phyloP scores from a whole-genome alignment of 2,888 invertebrate species.

The Disparrhopalites patrizii region DNA sequence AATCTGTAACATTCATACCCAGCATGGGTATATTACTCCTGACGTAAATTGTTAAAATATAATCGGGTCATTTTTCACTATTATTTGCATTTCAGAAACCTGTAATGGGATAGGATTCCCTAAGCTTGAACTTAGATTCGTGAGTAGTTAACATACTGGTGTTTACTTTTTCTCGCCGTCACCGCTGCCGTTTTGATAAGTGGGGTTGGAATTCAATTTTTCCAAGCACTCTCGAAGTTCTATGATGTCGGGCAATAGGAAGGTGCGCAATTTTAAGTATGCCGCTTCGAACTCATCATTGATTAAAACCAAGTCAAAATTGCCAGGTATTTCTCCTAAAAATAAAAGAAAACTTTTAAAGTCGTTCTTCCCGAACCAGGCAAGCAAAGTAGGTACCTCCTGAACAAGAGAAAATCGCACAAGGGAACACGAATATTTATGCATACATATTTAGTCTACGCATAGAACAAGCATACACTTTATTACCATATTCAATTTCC shows the following conservation, averaged over 20 bases:
- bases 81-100: too few relatives aligned
- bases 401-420: too few relatives aligned
- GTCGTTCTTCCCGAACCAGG: too few relatives aligned
- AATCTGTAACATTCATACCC: too few relatives aligned
- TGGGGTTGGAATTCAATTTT: not conserved
- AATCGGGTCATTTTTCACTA: too few relatives aligned
- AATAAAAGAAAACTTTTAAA: constrained; percentile 33
- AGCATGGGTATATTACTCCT: too few relatives aligned
- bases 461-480: not conserved
- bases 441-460: not conserved
- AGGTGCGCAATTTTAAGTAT: constrained; percentile 68
- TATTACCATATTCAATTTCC: constrained; percentile 78
- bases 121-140: too few relatives aligned
- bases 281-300: constrained; percentile 79
- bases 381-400: too few relatives aligned
- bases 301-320: constrained; percentile 76
- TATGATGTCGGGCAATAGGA: constrained; percentile 61
- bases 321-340: constrained; percentile 62
- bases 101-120: too few relatives aligned
- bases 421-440: too few relatives aligned
- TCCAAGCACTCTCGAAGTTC: constrained; percentile 50
- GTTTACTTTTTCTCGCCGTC: constrained; percentile 22
- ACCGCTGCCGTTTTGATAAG: constrained; percentile 24
- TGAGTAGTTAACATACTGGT: too few relatives aligned
- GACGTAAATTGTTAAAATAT: too few relatives aligned